These are phyloP conservation scores for Dascillus cervinus DNA, from an alignment of 2,888 invertebrate species.

Conservation along the genomic window DNA sequence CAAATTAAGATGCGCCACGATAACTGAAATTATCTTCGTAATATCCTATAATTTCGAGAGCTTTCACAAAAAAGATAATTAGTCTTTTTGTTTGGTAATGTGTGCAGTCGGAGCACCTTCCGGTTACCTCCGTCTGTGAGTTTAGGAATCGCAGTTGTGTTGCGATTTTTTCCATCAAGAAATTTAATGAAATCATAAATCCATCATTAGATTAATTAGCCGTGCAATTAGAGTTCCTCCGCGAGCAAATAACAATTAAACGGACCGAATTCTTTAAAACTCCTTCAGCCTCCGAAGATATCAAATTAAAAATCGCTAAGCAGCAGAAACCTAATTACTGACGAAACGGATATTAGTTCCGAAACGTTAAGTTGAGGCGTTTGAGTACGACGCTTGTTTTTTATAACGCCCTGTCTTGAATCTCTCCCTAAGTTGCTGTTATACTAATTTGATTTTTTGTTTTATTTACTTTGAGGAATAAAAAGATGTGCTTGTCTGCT, in stretches of 20 bases:
- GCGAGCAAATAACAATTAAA: conserved; percentile 14
- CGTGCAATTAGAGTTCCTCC: conserved; percentile 11
- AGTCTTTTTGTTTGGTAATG: no score
- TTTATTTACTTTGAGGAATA: conserved; percentile 24
- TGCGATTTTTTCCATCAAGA: no score
- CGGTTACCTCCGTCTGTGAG: no score
- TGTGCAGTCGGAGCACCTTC: no score
- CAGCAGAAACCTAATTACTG: conserved; percentile 31
- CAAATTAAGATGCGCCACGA: conserved; percentile 21
- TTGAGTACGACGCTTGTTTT: conserved; percentile 24
- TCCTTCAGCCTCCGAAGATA: conserved; percentile 12
- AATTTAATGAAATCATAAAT: conserved; percentile 12
- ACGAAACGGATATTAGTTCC: conserved; percentile 37
- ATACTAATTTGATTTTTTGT: conserved; percentile 31
- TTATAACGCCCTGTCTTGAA: conserved; percentile 32
- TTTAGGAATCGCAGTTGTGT: no score
- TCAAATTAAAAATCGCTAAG: conserved; percentile 19
- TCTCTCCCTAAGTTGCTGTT: conserved; percentile 31
- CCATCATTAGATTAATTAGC: conserved; percentile 11
- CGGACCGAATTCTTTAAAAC: conserved; percentile 10
- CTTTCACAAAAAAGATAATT: conserved; percentile 12
- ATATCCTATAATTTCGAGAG: conserved; percentile 17
- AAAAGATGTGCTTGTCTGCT: conserved; percentile 29
- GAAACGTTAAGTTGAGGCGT: conserved; percentile 34
- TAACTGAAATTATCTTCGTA: conserved; percentile 19